Evolutionary conservation across 2,888 invertebrate species (phyloP), one percentile per base, ranked within the genome.

Genomic region (Pachydiplax longipennis): DNA sequence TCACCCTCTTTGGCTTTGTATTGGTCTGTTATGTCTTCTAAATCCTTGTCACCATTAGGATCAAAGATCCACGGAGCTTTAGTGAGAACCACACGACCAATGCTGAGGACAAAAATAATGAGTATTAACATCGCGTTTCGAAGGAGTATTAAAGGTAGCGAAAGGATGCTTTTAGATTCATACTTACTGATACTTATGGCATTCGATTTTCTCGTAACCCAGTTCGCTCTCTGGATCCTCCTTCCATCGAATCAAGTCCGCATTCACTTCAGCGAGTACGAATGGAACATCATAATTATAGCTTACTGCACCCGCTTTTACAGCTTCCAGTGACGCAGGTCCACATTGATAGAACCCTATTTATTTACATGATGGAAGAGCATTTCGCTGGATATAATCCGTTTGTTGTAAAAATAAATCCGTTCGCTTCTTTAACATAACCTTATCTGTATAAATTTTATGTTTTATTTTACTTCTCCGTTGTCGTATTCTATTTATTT

Each of bases 211-310:
- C 2, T 95, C 94, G 93, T 95, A 97, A 3, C 97, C 97, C 91
- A 95, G 94, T 91, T 96, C 96, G 13, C 95, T 94, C 22, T 95
- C 94, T 12, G 95, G 94, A 92, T 97, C 97, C 92, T 95, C 95
- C 93, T 96, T 96, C 97, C 97, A 98, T 92, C 96, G 95, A 94
- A 97, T 96, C 91, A 97, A 94, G 93, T 98, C 98, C 13, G 98
- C 97, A 93, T 98, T 98, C 40, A 98, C 97, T 12, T 97, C 97
- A 0, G 97, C 96, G 92, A 97, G 94, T 94, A 98, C 95, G 93
- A 98, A 98, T 48, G 96, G 95, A 0, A 97, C 96, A 92, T 98
- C 98, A 92, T 96, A 97, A 91, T 96, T 95, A 90, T 96, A 95
- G 0, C 97, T 97, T 40, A 97, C 96, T 91, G 96, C 96, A 0